A percentile compares a stretch with the other conserved stretches of the same genome.
phyloP scores from a whole-genome alignment of 2,113 vertebrate genomes.

The Potamarius usumacintae region DNA sequence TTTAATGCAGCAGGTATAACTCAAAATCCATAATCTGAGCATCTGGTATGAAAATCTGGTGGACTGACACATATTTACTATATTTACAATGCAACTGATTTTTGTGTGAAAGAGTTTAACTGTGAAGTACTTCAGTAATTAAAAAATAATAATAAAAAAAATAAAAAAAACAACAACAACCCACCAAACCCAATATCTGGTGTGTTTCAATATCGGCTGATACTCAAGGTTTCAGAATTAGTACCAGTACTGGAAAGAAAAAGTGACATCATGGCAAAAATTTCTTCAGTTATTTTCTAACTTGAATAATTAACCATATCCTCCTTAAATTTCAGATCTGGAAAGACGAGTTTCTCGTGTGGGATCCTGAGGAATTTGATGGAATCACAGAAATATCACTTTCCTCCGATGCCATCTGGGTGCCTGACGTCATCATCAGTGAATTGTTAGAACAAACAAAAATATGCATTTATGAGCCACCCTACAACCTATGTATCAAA shows the following conservation, averaged over 20 bases:
- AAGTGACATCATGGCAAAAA: neutral
- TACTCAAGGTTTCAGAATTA: neutral
- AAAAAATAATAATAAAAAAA: neutral
- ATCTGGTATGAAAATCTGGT: too few relatives aligned
- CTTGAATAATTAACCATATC: neutral
- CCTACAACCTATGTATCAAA: neutral
- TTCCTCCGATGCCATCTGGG: slow-evolving; percentile 77
- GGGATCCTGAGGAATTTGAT: slow-evolving; percentile 79
- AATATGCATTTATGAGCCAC: neutral
- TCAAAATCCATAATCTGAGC: too few relatives aligned
- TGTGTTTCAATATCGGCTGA: neutral
- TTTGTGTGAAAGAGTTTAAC: neutral
- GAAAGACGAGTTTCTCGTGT: slow-evolving; percentile 82
- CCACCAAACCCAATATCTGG: neutral
- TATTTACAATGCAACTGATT: neutral
- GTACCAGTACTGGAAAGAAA: neutral
- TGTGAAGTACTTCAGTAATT: neutral
- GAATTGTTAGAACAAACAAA: slow-evolving; percentile 72
- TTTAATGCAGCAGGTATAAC: too few relatives aligned
- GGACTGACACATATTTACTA: neutral
- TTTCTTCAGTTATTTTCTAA: neutral
- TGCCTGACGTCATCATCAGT: slow-evolving; percentile 78
- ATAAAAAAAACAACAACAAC: too few relatives aligned
- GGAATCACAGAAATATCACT: slow-evolving; percentile 81
- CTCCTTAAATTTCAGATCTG: slow-evolving; percentile 73